phyloP scores from a whole-genome alignment of 64 coral and sea anemone genomes.

The Anthopleura sola region DNA sequence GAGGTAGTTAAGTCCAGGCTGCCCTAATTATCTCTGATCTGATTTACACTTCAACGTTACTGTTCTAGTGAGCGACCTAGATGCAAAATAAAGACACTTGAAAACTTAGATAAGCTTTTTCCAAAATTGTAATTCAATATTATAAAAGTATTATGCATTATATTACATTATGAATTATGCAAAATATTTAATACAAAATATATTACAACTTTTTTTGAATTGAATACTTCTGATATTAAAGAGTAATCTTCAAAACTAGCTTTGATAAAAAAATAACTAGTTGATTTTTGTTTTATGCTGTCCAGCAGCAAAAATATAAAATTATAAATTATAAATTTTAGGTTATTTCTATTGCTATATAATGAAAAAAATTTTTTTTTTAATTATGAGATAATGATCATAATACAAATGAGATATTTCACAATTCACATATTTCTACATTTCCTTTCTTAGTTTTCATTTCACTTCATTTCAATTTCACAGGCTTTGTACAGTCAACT shows the following conservation, averaged over 20 bases:
- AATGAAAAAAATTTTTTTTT: background rate
- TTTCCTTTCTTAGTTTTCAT: background rate
- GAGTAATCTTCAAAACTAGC: background rate
- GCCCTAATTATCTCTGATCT: background rate
- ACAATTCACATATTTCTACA: background rate
- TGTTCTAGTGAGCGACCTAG: background rate
- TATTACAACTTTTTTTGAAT: background rate
- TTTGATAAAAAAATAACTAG: background rate
- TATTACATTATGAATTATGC: background rate
- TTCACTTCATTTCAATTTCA: background rate
- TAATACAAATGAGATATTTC: background rate
- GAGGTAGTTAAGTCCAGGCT: background rate
- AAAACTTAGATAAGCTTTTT: background rate
- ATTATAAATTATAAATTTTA: background rate
- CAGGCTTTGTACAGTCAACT: background rate
- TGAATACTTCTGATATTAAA: background rate
- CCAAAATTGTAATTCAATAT: background rate
- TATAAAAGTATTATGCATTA: background rate
- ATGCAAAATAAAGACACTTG: slow-evolving; percentile 2
- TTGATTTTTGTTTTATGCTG: background rate
- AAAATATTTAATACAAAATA: background rate
- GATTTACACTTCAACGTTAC: slow-evolving; percentile 8
- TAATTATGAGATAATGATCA: background rate
- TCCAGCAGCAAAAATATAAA: background rate
- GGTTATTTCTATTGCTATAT: too few relatives aligned